These are phyloP conservation scores for Sanderia malayensis DNA, from an alignment of 30 jellyfish, hydroid and myxozoan genomes.

Conservation along the genomic window DNA sequence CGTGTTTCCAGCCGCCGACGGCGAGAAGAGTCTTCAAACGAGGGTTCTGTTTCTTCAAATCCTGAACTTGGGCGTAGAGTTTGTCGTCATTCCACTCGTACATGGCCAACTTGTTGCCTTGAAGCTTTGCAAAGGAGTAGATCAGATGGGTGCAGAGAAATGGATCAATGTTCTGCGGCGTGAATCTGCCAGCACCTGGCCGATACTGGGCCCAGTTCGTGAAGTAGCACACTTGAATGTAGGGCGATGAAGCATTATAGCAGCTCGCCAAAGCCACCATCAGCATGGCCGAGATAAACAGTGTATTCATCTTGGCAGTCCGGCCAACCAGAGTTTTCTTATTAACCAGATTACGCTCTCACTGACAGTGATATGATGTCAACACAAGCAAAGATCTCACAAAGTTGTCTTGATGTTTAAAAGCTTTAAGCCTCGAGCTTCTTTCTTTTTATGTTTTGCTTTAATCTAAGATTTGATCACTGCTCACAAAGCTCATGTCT, in stretches of 20 bases:
- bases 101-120: slow-evolving; percentile 55
- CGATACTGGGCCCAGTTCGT: slow-evolving; percentile 96
- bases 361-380: too few relatives aligned
- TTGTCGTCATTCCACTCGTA: slow-evolving; percentile 90
- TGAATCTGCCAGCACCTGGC: slow-evolving; percentile 74
- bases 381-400: too few relatives aligned
- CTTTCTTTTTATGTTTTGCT: too few relatives aligned
- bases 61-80: slow-evolving; percentile 64
- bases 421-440: too few relatives aligned
- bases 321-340: too few relatives aligned
- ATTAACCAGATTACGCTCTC: too few relatives aligned
- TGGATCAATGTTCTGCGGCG: slow-evolving; percentile 77
- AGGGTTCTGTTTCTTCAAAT: slow-evolving; percentile 70
- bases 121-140: slow-evolving; percentile 80
- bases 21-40: slow-evolving; percentile 73
- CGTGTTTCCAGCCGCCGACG: slow-evolving; percentile 97
- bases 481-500: too few relatives aligned
- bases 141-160: slow-evolving; percentile 75
- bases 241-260: slow-evolving; percentile 50
- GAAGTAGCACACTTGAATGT: slow-evolving; percentile 74
- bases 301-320: background rate
- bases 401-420: too few relatives aligned
- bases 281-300: background rate
- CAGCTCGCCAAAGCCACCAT: slow-evolving; percentile 9
- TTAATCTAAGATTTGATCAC: too few relatives aligned